Percentiles rank a stretch among this genome's conserved stretches.
Evolutionary conservation across 1,140 invertebrate species (phyloP).

Genomic region (Pseudomyrmex cubaensis): DNA sequence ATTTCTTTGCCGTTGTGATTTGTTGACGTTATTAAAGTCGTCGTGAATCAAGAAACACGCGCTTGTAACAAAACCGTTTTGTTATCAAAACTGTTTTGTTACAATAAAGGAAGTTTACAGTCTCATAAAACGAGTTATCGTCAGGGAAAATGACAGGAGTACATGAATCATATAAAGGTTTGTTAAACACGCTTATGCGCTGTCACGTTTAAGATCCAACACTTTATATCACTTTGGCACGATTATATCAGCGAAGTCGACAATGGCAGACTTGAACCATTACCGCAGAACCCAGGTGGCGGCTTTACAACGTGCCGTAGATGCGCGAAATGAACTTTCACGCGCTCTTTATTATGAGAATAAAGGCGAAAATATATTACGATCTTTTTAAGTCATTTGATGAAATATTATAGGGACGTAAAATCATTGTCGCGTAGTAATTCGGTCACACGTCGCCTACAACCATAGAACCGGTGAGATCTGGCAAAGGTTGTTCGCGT

Average conservation of each 20-base stretch:
- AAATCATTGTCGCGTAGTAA: conserved; percentile 9
- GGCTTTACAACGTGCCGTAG: conserved; percentile 23
- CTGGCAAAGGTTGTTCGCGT: neutral
- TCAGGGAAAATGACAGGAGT: conserved; percentile 12
- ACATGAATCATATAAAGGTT: neutral
- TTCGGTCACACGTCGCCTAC: neutral
- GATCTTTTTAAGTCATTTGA: conserved; percentile 10
- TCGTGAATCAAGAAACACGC: conserved; percentile 1
- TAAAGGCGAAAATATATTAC: conserved; percentile 2
- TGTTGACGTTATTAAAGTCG: neutral
- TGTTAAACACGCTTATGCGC: conserved; percentile 26
- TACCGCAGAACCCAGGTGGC: conserved; percentile 18
- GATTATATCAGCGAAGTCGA: conserved; percentile 33
- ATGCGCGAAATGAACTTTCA: conserved; percentile 29
- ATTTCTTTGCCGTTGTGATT: neutral
- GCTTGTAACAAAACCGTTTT: neutral
- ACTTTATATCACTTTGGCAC: conserved; percentile 44
- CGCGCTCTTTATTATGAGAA: conserved; percentile 37
- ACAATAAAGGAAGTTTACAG: conserved; percentile 26
- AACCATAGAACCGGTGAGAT: neutral
- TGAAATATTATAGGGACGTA: conserved; percentile 21
- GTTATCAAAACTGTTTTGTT: neutral
- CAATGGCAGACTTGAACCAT: conserved; percentile 23
- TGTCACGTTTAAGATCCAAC: conserved; percentile 36
- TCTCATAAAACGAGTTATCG: conserved; percentile 43